Conservation (phyloP, 2,113 vertebrate genomes). For the Bufo gargarizans region DNA sequence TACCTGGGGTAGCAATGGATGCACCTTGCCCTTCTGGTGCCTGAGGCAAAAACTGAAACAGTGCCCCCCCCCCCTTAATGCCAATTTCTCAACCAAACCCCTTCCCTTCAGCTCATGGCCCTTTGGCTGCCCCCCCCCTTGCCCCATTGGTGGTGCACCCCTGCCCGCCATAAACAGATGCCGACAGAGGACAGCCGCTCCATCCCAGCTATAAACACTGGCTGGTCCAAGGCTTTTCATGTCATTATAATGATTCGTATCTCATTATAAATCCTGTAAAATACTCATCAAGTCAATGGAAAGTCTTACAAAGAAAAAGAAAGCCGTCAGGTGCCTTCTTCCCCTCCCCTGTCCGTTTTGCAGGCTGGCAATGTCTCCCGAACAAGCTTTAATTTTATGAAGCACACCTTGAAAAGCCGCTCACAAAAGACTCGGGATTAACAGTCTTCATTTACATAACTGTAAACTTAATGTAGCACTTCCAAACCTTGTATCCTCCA, state of each 20-base stretch:
- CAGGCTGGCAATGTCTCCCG: constrained; percentile 59
- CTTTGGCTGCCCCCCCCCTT: too few species aligned
- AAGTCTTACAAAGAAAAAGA: constrained; percentile 17
- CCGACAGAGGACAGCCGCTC: not conserved
- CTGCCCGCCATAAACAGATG: not conserved
- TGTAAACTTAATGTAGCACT: constrained; percentile 68
- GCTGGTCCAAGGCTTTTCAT: constrained; percentile 28
- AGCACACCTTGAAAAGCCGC: constrained; percentile 67
- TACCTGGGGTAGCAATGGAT: too few species aligned
- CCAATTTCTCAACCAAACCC: too few species aligned
- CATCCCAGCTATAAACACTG: constrained; percentile 19
- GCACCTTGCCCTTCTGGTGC: too few species aligned
- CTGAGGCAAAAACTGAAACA: too few species aligned
- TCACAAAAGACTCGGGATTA: constrained; percentile 66
- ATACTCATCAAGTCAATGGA: constrained; percentile 32
- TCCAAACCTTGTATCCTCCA: constrained; percentile 66
- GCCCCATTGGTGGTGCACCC: too few species aligned
- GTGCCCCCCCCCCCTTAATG: too few species aligned
- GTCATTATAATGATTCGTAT: constrained; percentile 43
- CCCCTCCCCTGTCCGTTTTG: constrained; percentile 26
- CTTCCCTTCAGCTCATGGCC: too few species aligned
- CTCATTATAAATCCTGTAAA: constrained; percentile 46
- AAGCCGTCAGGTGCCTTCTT: not conserved
- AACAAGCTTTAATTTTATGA: constrained; percentile 59
- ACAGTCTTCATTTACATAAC: constrained; percentile 73